Percentiles rank a stretch among this genome's conserved stretches.
phyloP scores from a whole-genome alignment of 2,888 invertebrate species.

The Yponomeuta malinellus region DNA sequence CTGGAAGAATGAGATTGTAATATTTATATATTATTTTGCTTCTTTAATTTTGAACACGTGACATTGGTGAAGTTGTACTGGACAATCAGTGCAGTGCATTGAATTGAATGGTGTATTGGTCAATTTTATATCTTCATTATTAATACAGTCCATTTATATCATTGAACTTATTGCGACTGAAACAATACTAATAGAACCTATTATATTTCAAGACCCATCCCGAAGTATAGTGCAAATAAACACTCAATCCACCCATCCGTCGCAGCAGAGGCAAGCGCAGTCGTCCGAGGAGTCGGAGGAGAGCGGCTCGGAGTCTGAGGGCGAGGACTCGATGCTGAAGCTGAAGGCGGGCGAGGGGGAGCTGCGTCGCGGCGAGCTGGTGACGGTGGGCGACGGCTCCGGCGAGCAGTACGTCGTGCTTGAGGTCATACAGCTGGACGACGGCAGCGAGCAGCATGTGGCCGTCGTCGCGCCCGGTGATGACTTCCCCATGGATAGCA shows the following conservation, averaged over 20 bases:
- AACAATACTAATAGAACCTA: no score
- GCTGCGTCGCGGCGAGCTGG: conserved; percentile 47
- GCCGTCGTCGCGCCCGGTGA: conserved; percentile 70
- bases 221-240: no score
- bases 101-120: no score
- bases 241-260: neutral
- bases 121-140: no score
- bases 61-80: no score
- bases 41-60: no score
- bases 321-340: conserved; percentile 39
- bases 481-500: conserved; percentile 39
- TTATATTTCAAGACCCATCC: no score
- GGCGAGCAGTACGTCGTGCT: conserved; percentile 93
- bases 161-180: no score
- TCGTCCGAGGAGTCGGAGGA: conserved; percentile 35
- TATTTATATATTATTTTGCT: no score
- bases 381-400: conserved; percentile 52
- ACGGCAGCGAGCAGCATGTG: conserved; percentile 77
- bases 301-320: conserved; percentile 38
- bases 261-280: neutral
- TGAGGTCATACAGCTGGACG: conserved; percentile 89
- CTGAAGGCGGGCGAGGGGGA: conserved; percentile 36
- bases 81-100: no score
- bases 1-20: no score
- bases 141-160: no score